These are phyloP conservation scores for Chionis minor DNA, from an alignment of 2,113 vertebrate species.

Conservation along the genomic window DNA sequence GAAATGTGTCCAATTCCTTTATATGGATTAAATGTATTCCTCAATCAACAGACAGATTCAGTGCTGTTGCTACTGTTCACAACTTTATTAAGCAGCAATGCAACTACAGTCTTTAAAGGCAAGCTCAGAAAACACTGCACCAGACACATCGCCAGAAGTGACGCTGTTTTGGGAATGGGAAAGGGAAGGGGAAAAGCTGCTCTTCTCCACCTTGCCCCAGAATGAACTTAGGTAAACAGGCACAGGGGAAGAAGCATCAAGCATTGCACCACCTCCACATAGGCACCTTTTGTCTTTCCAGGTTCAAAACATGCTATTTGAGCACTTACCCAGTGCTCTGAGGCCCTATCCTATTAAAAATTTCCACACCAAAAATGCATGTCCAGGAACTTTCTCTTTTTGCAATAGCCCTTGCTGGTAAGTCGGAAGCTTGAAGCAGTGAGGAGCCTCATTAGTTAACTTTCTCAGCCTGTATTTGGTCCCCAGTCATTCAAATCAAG, in stretches of 20 bases:
- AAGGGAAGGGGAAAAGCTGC: neutral
- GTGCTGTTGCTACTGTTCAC: neutral
- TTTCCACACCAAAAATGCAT: neutral
- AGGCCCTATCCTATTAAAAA: neutral
- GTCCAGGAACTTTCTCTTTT: neutral
- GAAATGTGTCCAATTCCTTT: neutral
- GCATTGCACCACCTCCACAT: rapidly evolving
- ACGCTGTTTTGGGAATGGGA: neutral
- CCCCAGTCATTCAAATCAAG: neutral
- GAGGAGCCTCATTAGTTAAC: neutral
- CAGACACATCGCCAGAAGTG: neutral
- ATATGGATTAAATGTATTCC: neutral
- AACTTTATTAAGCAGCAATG: neutral
- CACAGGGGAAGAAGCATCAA: neutral
- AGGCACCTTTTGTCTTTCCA: neutral
- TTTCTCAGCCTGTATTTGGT: neutral
- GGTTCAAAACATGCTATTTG: neutral
- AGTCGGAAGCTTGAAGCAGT: neutral
- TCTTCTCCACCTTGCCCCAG: neutral
- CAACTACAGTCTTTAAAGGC: neutral
- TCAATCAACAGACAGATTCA: neutral
- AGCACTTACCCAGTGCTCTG: neutral
- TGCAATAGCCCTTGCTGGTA: neutral
- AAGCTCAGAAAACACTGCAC: neutral
- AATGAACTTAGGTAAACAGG: neutral